Evolutionary conservation across 2,797 vertebrate species (phyloP), one percentile per base, ranked within the genome.

Genomic region (Pampus argenteus): DNA sequence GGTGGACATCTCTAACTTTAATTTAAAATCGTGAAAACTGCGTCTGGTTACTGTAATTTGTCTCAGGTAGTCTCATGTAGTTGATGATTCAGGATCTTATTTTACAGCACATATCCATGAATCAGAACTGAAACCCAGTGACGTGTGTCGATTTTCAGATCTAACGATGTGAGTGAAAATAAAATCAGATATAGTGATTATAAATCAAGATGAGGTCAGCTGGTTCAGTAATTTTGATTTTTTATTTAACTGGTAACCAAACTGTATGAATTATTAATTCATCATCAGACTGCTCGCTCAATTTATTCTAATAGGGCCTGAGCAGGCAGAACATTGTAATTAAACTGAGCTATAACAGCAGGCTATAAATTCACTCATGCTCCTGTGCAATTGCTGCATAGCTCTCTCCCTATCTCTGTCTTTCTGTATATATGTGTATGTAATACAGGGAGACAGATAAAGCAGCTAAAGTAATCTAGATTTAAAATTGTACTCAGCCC

Each of bases 271-370:
- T 90, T 77, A 92, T 89, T 88, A 83, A 92, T 89, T 93, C 81
- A 87, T 86, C 71, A 84, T 85, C 89, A 84, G 80, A 86, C 66
- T 81, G 77, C 86, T 88, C 82, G 74, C 71, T 79, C 92, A 92
- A 93, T 95, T 92, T 90, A 93, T 93, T 93, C 88, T 94, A 93
- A 95, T 88, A 83, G 79, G 29, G 49, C 86, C 75, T 84, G 77
- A 83, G 89, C 83, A 86, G 89, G 89, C 66, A 23, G 72, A 89
- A 84, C 87, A 89, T 90, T 95, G 94, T 95, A 95, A 95, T 95
- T 94, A 94, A 94, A 91, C 68, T 79, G 79, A 88, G 83, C 91
- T 69, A 82, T 82, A 87, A 93, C 83, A 91, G 87, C 71, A 85
- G 91, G 86, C 82, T 56, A 83, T 85, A 92, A 94, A 93, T 91